phyloP scores from a whole-genome alignment of 2,888 invertebrate species.

The Trachelus stipa region DNA sequence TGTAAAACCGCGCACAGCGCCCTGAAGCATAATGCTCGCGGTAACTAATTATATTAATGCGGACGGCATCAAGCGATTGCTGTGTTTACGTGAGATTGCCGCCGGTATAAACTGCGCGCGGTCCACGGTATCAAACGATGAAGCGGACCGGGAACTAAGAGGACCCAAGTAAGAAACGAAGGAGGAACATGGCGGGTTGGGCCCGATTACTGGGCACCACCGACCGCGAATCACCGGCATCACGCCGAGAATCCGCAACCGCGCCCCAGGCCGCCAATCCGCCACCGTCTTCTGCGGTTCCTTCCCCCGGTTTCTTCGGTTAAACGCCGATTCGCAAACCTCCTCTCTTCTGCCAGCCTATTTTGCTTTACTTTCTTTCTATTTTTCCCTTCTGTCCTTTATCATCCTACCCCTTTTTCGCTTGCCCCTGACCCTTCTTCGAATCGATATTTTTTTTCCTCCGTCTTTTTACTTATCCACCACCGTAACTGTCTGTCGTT shows the following conservation, averaged over 20 bases:
- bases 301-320: background rate
- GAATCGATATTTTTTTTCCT: constrained; percentile 23
- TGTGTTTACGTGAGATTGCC: constrained; percentile 64
- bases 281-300: constrained; percentile 49
- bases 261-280: constrained; percentile 66
- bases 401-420: constrained; percentile 21
- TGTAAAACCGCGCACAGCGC: constrained; percentile 5
- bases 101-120: constrained; percentile 36
- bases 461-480: constrained; percentile 21
- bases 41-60: constrained; percentile 67
- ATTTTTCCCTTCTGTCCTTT: constrained; percentile 23
- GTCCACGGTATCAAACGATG: constrained; percentile 47
- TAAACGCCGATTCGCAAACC: constrained; percentile 1
- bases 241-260: constrained; percentile 64
- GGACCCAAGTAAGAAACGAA: constrained; percentile 31
- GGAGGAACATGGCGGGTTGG: constrained; percentile 58
- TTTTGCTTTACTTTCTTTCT: constrained; percentile 28
- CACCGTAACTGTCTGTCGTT: constrained; percentile 25
- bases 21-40: constrained; percentile 44
- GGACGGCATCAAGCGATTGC: constrained; percentile 63
- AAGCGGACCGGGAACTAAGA: constrained; percentile 31
- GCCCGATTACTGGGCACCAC: constrained; percentile 64
- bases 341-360: background rate
- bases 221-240: constrained; percentile 66
- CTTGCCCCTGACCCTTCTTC: constrained; percentile 22